Conservation (phyloP, 2,113 vertebrate species). For the Bettongia penicillata region DNA sequence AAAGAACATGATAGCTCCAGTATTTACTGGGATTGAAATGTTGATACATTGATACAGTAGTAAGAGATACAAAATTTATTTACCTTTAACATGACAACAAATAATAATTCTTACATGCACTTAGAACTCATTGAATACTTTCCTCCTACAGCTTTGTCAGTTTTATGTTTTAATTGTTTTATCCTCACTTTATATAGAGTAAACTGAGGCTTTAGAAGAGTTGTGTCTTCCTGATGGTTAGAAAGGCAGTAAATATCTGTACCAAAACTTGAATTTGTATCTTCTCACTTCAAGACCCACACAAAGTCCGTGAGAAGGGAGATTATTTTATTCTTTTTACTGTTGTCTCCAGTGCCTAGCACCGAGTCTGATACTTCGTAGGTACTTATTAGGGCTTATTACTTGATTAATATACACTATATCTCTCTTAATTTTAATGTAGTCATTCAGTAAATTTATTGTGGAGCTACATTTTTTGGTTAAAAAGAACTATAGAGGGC, state of each 20-base stretch:
- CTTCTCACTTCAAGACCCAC: not conserved
- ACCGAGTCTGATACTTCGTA: not conserved
- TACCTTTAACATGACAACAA: not conserved
- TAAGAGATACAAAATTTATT: not conserved
- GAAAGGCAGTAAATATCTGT: not conserved
- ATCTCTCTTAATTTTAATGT: not conserved
- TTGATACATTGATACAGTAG: not conserved
- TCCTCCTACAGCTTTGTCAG: not conserved
- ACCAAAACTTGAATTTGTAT: not conserved
- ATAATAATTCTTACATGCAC: not conserved
- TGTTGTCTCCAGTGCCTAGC: not conserved
- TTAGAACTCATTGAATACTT: not conserved
- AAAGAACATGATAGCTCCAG: not conserved
- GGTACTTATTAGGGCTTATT: too few relatives aligned
- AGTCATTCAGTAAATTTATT: not conserved
- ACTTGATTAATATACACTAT: not conserved
- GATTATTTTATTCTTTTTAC: not conserved
- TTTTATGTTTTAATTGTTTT: not conserved
- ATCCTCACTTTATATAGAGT: not conserved
- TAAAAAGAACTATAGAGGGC: not conserved
- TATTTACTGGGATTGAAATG: too few relatives aligned
- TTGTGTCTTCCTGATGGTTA: not conserved
- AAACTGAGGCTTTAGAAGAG: not conserved
- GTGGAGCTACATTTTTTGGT: not conserved
- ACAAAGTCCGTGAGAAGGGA: not conserved